Percentiles rank a stretch among this genome's conserved stretches.
Conservation (phyloP, 2,113 vertebrate genomes). For the Ageneiosus marmoratus region DNA sequence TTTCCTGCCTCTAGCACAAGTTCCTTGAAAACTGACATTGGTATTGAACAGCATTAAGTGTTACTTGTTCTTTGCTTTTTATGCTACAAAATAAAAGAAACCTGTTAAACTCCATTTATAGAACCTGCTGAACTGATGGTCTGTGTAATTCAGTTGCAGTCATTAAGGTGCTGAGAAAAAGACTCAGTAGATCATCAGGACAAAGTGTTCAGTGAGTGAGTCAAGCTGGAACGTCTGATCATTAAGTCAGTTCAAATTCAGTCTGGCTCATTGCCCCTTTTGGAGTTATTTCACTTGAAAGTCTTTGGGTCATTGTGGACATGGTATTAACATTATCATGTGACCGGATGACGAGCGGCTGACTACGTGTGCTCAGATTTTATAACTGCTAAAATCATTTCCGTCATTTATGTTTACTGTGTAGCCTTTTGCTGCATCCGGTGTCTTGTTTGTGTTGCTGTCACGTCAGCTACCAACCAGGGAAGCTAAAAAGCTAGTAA, state of each 20-base stretch:
- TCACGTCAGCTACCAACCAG: no score
- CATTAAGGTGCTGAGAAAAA: neutral
- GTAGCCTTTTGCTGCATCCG: no score
- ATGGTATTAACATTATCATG: neutral
- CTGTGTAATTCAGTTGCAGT: neutral
- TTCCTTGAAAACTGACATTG: constrained; percentile 5
- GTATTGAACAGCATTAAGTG: constrained; percentile 19
- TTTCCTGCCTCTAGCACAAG: neutral
- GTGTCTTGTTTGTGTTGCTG: no score
- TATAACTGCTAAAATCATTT: neutral
- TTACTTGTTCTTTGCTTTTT: constrained; percentile 11
- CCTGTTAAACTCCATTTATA: neutral
- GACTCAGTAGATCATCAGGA: neutral
- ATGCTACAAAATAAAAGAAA: constrained; percentile 8
- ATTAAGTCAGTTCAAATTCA: neutral
- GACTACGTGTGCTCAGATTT: neutral
- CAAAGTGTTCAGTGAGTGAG: neutral
- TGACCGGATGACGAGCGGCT: neutral
- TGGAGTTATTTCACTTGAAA: neutral
- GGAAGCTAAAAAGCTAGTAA: neutral
- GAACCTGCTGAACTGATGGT: neutral
- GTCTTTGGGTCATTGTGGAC: neutral
- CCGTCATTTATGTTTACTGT: neutral
- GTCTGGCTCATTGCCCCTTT: neutral
- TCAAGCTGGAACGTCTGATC: neutral